These are phyloP conservation scores for Psilanteris sp. DNA, from an alignment of 1,140 invertebrate species.

Conservation along the genomic window DNA sequence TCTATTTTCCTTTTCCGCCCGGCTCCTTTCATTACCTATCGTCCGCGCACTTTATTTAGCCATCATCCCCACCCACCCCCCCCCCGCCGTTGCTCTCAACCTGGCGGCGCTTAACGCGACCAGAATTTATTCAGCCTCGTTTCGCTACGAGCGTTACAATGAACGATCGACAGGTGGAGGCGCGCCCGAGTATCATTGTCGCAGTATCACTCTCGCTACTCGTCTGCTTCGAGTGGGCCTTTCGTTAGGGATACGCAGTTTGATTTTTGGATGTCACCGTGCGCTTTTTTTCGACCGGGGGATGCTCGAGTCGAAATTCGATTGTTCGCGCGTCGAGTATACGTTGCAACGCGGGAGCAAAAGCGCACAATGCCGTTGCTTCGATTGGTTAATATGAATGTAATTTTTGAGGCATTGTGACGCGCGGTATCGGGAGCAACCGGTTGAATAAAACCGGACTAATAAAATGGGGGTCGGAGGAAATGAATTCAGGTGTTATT, in stretches of 20 bases:
- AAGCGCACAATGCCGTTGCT: too few relatives aligned
- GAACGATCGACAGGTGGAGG: slow-evolving; percentile 50
- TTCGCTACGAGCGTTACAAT: slow-evolving; percentile 31
- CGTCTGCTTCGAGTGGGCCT: slow-evolving; percentile 20
- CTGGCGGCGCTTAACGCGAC: slow-evolving; percentile 42
- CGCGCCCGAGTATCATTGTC: slow-evolving; percentile 42
- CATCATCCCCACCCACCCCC: background rate
- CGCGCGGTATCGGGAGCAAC: too few relatives aligned
- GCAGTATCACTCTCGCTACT: slow-evolving; percentile 24
- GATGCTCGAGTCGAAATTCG: too few relatives aligned
- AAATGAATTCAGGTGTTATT: too few relatives aligned
- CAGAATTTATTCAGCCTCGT: slow-evolving; percentile 55
- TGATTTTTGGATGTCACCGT: slow-evolving; percentile 41
- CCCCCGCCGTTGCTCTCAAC: slow-evolving; percentile 11
- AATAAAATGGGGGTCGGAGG: too few relatives aligned
- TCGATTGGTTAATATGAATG: too few relatives aligned
- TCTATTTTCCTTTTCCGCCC: too few relatives aligned
- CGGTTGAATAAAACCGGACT: too few relatives aligned
- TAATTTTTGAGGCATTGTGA: too few relatives aligned
- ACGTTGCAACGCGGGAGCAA: too few relatives aligned
- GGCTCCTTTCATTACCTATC: too few relatives aligned
- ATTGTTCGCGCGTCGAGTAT: too few relatives aligned
- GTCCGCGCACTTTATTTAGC: slow-evolving; percentile 3
- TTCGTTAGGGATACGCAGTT: slow-evolving; percentile 37
- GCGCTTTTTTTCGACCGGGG: slow-evolving; percentile 6